Conservation (phyloP, 2,888 invertebrate species). For the Stramonita haemastoma region DNA sequence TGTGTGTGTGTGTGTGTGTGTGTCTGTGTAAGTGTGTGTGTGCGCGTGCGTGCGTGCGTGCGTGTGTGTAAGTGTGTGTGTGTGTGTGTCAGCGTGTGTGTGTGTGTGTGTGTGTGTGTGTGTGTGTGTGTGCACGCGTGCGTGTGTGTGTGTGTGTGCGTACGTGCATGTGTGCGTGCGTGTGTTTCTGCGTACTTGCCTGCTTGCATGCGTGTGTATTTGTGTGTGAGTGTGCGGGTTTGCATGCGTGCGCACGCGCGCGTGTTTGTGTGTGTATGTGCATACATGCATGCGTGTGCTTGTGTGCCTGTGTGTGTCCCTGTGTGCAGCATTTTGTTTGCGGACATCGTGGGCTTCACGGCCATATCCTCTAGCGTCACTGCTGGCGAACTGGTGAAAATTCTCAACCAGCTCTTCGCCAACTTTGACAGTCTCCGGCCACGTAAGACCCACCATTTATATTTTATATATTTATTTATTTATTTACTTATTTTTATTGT, state of each 20-base stretch:
- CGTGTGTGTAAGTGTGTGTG: conserved; percentile 15
- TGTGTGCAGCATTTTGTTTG: conserved; percentile 90
- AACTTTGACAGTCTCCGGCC: conserved; percentile 90
- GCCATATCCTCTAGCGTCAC: conserved; percentile 87
- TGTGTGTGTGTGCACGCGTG: conserved; percentile 3
- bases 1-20: not conserved
- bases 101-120: not conserved
- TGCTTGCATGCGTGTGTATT: not conserved
- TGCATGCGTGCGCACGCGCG: not conserved
- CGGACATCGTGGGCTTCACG: conserved; percentile 97
- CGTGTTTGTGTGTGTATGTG: conserved; percentile 6
- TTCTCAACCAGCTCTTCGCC: conserved; percentile 95
- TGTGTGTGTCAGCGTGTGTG: conserved; percentile 14
- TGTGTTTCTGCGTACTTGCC: not conserved
- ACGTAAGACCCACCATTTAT: conserved; percentile 77
- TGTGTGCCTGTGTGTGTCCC: conserved; percentile 52
- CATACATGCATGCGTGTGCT: not conserved
- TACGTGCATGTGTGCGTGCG: not conserved
- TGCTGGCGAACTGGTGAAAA: conserved; percentile 94
- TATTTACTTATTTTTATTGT: too few relatives aligned
- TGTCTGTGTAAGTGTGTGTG: not conserved
- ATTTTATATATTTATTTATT: too few relatives aligned
- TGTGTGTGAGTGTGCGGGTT: conserved; percentile 28
- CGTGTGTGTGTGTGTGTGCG: conserved; percentile 6
- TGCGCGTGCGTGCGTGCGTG: conserved; percentile 9